Percentiles rank a stretch among this genome's conserved stretches.
Conservation (phyloP, 2,113 vertebrate genomes). For the Corythornis cristatus region DNA sequence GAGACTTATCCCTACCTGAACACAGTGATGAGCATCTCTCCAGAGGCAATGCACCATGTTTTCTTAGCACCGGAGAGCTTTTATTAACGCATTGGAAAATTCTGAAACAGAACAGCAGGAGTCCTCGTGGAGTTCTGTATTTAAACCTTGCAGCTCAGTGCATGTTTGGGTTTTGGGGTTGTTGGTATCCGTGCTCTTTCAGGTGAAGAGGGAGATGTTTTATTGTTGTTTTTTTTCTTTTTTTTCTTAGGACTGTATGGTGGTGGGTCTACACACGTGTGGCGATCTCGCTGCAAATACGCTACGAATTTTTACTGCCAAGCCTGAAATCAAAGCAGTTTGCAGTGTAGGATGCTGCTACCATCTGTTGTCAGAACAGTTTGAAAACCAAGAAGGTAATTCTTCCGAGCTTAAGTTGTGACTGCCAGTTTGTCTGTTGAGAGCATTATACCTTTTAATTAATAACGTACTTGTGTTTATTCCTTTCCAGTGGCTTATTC, state of each 20-base stretch:
- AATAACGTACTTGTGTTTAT: background rate
- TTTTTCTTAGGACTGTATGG: conserved; percentile 83
- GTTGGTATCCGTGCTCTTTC: background rate
- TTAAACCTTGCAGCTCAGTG: background rate
- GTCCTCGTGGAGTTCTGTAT: background rate
- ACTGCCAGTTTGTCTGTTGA: background rate
- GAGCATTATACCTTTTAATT: background rate
- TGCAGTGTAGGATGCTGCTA: conserved; percentile 97
- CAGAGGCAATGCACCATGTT: background rate
- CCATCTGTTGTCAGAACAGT: conserved; percentile 94
- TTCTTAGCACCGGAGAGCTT: background rate
- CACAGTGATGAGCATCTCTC: background rate
- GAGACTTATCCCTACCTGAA: background rate
- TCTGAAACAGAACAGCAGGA: background rate
- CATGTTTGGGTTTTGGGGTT: background rate
- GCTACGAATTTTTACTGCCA: conserved; percentile 86
- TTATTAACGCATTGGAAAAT: background rate
- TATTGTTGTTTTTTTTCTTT: background rate
- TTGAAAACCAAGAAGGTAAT: conserved; percentile 82
- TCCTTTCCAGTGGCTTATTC: conserved; percentile 10
- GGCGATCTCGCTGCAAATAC: conserved; percentile 91
- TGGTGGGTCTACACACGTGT: conserved; percentile 96
- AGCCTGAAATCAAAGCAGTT: conserved; percentile 87
- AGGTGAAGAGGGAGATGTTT: background rate
- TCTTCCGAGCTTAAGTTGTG: background rate